A percentile compares a stretch with the other conserved stretches of the same genome.
Evolutionary conservation across 2,888 invertebrate genomes (phyloP).

Genomic region (Stenotaenia linearis): DNA sequence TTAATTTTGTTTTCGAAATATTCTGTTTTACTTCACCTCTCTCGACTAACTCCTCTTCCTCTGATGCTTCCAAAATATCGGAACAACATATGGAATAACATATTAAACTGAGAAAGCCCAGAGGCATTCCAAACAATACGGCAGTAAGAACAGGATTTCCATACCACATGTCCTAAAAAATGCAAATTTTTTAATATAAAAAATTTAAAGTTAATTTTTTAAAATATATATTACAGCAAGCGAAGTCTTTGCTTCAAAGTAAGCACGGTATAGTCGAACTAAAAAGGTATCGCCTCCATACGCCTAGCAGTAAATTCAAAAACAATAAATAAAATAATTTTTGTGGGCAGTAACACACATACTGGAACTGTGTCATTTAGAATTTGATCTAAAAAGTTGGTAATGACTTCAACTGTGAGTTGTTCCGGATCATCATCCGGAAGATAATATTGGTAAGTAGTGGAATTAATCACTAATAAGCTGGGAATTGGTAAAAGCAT

Average conservation of each 20-base stretch:
- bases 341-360: slow-evolving; percentile 30
- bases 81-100: slow-evolving; percentile 94
- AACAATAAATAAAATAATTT: neutral
- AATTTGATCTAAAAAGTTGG: slow-evolving; percentile 69
- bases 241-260: slow-evolving; percentile 75
- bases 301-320: slow-evolving; percentile 54
- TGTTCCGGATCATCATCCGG: slow-evolving; percentile 70
- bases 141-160: slow-evolving; percentile 90
- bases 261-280: slow-evolving; percentile 68
- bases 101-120: slow-evolving; percentile 87
- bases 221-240: slow-evolving; percentile 51
- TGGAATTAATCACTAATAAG: slow-evolving; percentile 83
- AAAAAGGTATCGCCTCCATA: slow-evolving; percentile 78
- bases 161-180: slow-evolving; percentile 68
- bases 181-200: neutral
- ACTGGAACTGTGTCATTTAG: slow-evolving; percentile 72
- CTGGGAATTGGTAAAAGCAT: slow-evolving; percentile 73
- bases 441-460: slow-evolving; percentile 85
- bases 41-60: slow-evolving; percentile 52
- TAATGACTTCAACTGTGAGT: slow-evolving; percentile 71
- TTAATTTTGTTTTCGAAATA: neutral
- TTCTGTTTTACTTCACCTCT: neutral
- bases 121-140: slow-evolving; percentile 86
- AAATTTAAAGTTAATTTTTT: neutral
- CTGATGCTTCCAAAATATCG: slow-evolving; percentile 86